phyloP scores from a whole-genome alignment of 2,113 vertebrate genomes.

The Brachyhypopomus gauderio region DNA sequence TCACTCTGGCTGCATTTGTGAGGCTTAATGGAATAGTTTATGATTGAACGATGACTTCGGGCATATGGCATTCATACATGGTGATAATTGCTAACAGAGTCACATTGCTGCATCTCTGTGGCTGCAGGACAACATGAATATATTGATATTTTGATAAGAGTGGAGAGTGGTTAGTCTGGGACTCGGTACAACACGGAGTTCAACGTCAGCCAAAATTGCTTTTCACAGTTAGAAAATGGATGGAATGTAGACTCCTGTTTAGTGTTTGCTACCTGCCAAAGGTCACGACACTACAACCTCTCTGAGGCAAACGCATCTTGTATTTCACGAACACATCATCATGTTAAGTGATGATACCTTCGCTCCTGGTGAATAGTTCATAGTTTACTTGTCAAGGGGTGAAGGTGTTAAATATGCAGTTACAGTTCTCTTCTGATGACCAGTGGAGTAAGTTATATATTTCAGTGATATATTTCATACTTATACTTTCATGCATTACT shows the following conservation, averaged over 20 bases:
- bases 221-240: conserved; percentile 15
- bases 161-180: not conserved
- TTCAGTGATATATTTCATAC: not conserved
- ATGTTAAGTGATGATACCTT: not conserved
- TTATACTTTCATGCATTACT: not conserved
- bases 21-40: conserved; percentile 16
- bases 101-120: not conserved
- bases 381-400: too few relatives aligned
- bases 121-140: not conserved
- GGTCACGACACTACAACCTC: not conserved
- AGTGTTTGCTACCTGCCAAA: not conserved
- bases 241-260: conserved; percentile 7
- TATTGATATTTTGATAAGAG: conserved; percentile 33
- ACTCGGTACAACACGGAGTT: conserved; percentile 20
- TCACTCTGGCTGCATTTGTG: not conserved
- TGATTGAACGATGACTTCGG: conserved; percentile 23
- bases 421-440: not conserved
- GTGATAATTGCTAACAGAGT: conserved; percentile 26
- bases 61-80: conserved; percentile 9
- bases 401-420: not conserved
- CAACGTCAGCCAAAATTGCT: conserved; percentile 11
- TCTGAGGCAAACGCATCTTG: not conserved
- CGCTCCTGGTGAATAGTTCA: not conserved
- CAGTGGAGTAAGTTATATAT: not conserved
- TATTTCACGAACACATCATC: not conserved